These are phyloP conservation scores for Bembecia ichneumoniformis DNA, from an alignment of 2,888 invertebrate genomes.

Conservation along the genomic window DNA sequence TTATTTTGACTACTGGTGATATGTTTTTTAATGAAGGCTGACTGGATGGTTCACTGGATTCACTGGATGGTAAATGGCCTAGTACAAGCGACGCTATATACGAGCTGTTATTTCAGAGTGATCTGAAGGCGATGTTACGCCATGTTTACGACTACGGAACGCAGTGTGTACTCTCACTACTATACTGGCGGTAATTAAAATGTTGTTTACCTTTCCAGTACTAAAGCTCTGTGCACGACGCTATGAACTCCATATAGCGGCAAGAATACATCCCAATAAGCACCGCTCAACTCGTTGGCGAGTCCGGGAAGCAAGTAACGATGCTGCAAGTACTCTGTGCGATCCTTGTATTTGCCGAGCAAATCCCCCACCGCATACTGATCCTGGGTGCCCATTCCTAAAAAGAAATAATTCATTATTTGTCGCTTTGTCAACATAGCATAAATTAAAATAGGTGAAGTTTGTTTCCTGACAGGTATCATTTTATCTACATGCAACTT, in stretches of 20 bases:
- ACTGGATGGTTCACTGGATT: too few species aligned
- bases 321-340: slow-evolving; percentile 79
- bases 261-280: slow-evolving; percentile 88
- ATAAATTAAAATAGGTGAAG: too few species aligned
- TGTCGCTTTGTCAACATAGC: too few species aligned
- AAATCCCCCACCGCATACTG: slow-evolving; percentile 92
- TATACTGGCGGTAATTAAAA: not conserved
- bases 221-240: slow-evolving; percentile 84
- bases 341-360: slow-evolving; percentile 85
- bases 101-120: too few species aligned
- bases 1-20: too few species aligned
- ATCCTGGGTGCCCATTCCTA: slow-evolving; percentile 86
- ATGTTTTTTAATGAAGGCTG: too few species aligned
- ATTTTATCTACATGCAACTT: too few species aligned
- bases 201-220: slow-evolving; percentile 76
- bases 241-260: slow-evolving; percentile 86
- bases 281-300: slow-evolving; percentile 80
- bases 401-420: slow-evolving; percentile 4
- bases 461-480: too few species aligned
- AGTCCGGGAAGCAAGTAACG: slow-evolving; percentile 77
- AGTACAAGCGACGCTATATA: too few species aligned
- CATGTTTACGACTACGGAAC: not conserved
- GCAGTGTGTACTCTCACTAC: not conserved
- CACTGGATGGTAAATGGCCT: too few species aligned
- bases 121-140: too few species aligned